Percentiles rank a stretch among this genome's conserved stretches.
Conservation (phyloP, 2,797 vertebrate genomes). For the Chelmon rostratus region DNA sequence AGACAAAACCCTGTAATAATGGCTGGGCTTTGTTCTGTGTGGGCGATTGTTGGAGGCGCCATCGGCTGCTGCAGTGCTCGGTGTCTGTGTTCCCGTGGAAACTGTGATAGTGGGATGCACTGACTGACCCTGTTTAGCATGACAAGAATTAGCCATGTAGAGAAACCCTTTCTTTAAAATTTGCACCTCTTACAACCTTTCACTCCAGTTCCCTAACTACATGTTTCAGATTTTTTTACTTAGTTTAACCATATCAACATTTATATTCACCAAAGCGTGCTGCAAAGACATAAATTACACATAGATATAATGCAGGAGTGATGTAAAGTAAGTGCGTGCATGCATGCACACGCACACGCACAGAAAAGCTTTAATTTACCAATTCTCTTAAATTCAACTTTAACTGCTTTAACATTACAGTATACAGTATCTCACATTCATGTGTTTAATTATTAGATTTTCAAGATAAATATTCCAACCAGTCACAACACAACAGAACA, state of each 20-base stretch:
- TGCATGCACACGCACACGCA: too few species aligned
- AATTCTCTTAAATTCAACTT: too few species aligned
- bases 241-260: not conserved
- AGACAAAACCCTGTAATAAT: slow-evolving; percentile 34
- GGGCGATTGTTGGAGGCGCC: slow-evolving; percentile 63
- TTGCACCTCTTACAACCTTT: slow-evolving; percentile 2
- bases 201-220: not conserved
- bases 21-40: slow-evolving; percentile 55
- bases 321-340: too few species aligned
- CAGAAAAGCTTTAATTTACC: too few species aligned
- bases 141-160: slow-evolving; percentile 36
- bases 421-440: too few species aligned
- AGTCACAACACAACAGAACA: too few species aligned
- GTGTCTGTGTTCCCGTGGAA: slow-evolving; percentile 77
- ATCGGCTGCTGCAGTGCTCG: slow-evolving; percentile 49
- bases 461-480: too few species aligned
- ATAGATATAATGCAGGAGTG: too few species aligned
- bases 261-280: not conserved
- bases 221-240: not conserved
- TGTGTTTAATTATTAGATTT: too few species aligned
- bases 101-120: slow-evolving; percentile 67
- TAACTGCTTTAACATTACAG: too few species aligned
- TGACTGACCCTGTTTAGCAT: slow-evolving; percentile 67
- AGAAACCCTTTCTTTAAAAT: slow-evolving; percentile 22
- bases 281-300: too few species aligned